Evolutionary conservation across 2,113 vertebrate genomes (phyloP).

Genomic region (Solenodon paradoxus): DNA sequence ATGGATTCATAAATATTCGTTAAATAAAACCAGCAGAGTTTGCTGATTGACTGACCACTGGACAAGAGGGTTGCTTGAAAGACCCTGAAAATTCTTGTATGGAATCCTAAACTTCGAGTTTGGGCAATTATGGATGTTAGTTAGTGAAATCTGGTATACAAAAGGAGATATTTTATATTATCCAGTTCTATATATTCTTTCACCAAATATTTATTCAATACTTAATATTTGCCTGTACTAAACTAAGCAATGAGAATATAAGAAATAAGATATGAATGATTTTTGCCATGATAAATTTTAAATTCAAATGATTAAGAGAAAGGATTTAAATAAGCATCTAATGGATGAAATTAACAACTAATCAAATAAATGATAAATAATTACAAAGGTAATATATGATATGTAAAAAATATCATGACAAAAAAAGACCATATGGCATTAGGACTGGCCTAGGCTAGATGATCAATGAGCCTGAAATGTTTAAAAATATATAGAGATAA

Average conservation of each 20-base stretch:
- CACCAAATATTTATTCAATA: background rate
- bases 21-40: background rate
- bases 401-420: background rate
- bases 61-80: background rate
- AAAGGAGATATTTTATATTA: background rate
- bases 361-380: background rate
- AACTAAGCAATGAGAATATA: background rate
- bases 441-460: background rate
- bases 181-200: background rate
- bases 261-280: background rate
- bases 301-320: background rate
- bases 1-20: background rate
- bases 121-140: background rate
- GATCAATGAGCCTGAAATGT: background rate
- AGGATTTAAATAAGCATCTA: background rate
- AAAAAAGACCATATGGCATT: background rate
- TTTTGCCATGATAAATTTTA: background rate
- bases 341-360: background rate
- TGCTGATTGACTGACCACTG: background rate
- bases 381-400: background rate
- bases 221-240: background rate
- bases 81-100: background rate
- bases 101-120: background rate
- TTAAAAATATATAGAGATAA: too few species aligned
- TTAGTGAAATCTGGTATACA: background rate